Base-by-base conservation (phyloP, 1,140 invertebrate genomes). In the Drosophila carrolli region DNA sequence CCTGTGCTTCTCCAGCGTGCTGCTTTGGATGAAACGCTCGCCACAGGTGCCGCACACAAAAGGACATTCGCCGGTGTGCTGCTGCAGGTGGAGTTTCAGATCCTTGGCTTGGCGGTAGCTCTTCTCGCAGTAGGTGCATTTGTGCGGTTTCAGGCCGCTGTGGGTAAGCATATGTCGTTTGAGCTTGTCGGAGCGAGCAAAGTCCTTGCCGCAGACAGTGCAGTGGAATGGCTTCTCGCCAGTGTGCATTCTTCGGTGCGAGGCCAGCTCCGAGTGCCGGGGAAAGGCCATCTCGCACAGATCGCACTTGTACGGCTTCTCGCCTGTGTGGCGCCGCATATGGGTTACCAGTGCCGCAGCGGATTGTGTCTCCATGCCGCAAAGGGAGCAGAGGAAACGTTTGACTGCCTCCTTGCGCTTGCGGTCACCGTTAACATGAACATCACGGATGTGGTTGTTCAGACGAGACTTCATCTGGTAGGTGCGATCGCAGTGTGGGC, bases 281-380 rank as follows among this genome's bases (percentile, higher is more conserved):
- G 84, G 81, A 10, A 89, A 89, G 9, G 84, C 84, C 84, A 89
- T 89, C 63, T 90, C 85, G 6, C 84, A 89, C n/a, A 81, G 62
- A 84, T 89, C 84, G 13, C 84, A 89, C 46, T 89, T 89, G 44
- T 89, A 89, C n/a, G 84, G 84, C 48, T 90, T 89, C 14, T 89
- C 84, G 11, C 84, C 84, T 0, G 84, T 89, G 63, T 89, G 84
- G 0, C 94, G 83, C 0, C 94, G 92, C 93, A 94, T 94, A 53
- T 95, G 95, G 0, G 94, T 94, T 8, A 94, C 93, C 13, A 94
- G 82, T 37, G 94, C 94, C 0, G 94, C 94, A 0, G 94, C 94
- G 40, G 94, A 94, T n/a, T 93, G 92, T 55, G 94, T 94, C 32
- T 93, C 93, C 4, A 93, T 91, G 6, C 94, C 94, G 80, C 94